phyloP scores from a whole-genome alignment of 2,888 invertebrate species.

The Dysmachus trigonus region DNA sequence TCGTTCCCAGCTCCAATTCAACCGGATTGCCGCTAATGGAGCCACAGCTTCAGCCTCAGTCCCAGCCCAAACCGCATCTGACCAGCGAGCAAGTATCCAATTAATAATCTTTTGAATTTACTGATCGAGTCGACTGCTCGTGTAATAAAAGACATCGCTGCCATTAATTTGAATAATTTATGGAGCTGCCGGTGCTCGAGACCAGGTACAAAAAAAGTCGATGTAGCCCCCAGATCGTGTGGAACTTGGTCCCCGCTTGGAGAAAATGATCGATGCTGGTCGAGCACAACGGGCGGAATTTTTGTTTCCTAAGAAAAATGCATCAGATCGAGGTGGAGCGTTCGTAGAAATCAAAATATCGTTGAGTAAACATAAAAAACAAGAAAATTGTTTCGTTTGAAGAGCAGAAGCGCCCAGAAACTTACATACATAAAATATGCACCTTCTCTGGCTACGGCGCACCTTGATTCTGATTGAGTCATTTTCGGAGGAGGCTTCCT shows the following conservation, averaged over 20 bases:
- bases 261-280: not conserved
- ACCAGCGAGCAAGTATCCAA: not conserved
- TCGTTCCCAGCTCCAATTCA: not conserved
- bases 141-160: not conserved
- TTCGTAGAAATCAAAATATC: not conserved
- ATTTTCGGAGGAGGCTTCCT: not conserved
- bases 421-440: not conserved
- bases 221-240: not conserved
- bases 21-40: not conserved
- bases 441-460: not conserved
- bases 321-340: not conserved
- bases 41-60: no score
- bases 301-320: not conserved
- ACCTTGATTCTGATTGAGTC: not conserved
- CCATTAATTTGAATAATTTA: constrained; percentile 22
- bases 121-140: not conserved
- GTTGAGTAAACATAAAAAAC: not conserved
- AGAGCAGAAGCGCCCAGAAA: not conserved
- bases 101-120: constrained; percentile 2
- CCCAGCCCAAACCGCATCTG: not conserved
- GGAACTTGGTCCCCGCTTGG: not conserved
- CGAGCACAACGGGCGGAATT: not conserved
- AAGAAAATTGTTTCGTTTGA: not conserved
- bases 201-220: not conserved
- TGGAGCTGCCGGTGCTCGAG: not conserved